Percentiles rank a stretch among this genome's conserved stretches.
Evolutionary conservation across 2,888 invertebrate genomes (phyloP).

Genomic region (Muschampia plurimacula): DNA sequence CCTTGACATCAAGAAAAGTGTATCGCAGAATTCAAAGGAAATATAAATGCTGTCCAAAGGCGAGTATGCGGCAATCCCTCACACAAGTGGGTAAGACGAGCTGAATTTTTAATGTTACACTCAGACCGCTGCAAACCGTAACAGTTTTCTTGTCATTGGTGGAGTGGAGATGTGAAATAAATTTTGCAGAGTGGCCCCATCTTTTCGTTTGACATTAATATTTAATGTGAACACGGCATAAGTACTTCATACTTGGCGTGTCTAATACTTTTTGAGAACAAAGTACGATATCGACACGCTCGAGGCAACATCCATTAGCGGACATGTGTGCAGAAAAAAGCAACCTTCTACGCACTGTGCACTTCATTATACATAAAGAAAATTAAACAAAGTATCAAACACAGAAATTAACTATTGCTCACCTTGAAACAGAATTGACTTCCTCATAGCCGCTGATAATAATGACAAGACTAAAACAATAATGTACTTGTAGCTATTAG

Average conservation of each 20-base stretch:
- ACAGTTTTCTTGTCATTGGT: conserved; percentile 86
- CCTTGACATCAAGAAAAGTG: conserved; percentile 37
- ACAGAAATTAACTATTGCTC: conserved; percentile 62
- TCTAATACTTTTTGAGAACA: conserved; percentile 76
- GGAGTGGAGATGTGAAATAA: conserved; percentile 84
- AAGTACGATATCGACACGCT: conserved; percentile 51
- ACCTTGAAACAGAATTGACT: conserved; percentile 80
- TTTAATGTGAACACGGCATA: conserved; percentile 79
- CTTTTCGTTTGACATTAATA: conserved; percentile 84
- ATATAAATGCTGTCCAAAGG: conserved; percentile 85
- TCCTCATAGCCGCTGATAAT: conserved; percentile 76
- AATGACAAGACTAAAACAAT: conserved; percentile 83
- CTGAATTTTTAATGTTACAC: conserved; percentile 86
- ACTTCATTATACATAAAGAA: conserved; percentile 36
- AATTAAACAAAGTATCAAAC: conserved; percentile 40
- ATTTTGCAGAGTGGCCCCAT: conserved; percentile 86
- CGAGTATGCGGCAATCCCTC: conserved; percentile 84
- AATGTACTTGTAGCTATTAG: conserved; percentile 75
- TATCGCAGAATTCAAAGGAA: conserved; percentile 75
- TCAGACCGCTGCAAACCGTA: conserved; percentile 86
- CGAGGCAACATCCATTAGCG: conserved; percentile 27
- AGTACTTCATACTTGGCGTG: conserved; percentile 77
- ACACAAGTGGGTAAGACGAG: conserved; percentile 85
- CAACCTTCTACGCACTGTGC: conserved; percentile 15
- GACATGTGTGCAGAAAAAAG: conserved; percentile 11